phyloP scores from a whole-genome alignment of 2,797 vertebrate species.

The Masticophis lateralis region DNA sequence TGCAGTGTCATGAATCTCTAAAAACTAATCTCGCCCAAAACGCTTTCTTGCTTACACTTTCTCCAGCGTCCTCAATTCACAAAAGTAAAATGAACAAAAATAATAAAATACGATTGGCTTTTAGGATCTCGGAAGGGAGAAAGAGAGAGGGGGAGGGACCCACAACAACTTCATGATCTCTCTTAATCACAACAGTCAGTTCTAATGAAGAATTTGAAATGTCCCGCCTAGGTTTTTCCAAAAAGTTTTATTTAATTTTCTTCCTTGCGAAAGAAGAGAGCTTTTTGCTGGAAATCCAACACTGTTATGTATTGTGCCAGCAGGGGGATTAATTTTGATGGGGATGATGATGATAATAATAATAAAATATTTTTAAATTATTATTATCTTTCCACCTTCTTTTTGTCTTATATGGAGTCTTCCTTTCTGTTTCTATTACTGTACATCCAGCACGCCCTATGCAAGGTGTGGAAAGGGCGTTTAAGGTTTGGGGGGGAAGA shows the following conservation, averaged over 20 bases:
- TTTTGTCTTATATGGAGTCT: fast-evolving
- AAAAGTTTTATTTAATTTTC: fast-evolving
- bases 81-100: constrained; percentile 9
- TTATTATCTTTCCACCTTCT: neutral
- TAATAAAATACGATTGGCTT: neutral
- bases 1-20: constrained; percentile 67
- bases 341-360: neutral
- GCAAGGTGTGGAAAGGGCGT: neutral
- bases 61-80: constrained; percentile 30
- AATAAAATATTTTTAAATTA: too few relatives aligned
- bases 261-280: neutral
- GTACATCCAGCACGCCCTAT: neutral
- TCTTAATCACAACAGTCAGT: neutral
- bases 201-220: neutral
- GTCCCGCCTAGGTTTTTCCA: fast-evolving
- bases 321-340: constrained; percentile 14
- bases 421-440: neutral
- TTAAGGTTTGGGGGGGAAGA: fast-evolving
- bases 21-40: constrained; percentile 39
- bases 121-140: neutral
- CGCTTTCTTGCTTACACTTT: neutral
- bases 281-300: neutral
- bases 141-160: neutral
- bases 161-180: neutral
- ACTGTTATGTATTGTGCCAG: fast-evolving